Percentiles rank a stretch among this genome's conserved stretches.
Conservation (phyloP, 2,113 vertebrate genomes). For the Podocnemis expansa region DNA sequence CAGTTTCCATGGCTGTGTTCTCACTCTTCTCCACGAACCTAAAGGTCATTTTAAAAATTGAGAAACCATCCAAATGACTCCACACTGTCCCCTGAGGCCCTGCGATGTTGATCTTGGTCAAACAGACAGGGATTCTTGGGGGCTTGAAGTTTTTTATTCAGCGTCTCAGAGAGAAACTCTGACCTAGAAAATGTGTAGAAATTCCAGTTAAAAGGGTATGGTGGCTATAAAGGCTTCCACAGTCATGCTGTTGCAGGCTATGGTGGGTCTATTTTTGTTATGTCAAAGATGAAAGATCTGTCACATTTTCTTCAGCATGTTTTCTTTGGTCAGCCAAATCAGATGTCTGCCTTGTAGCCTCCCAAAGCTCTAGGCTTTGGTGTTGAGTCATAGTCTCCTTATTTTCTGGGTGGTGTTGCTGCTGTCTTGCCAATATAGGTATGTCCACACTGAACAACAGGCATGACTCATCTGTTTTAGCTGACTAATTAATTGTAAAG, state of each 20-base stretch:
- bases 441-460: neutral
- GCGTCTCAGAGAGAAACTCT: neutral
- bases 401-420: neutral
- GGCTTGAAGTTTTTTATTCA: neutral
- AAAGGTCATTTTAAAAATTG: neutral
- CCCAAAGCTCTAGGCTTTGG: neutral
- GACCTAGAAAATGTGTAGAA: too few species aligned
- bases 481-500: neutral
- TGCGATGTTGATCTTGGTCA: neutral
- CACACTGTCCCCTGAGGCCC: neutral
- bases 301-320: neutral
- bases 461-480: neutral
- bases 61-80: neutral
- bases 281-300: neutral
- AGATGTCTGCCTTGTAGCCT: neutral
- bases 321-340: neutral
- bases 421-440: accelerated
- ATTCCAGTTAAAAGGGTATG: neutral
- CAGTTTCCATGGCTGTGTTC: neutral
- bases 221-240: accelerated
- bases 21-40: neutral
- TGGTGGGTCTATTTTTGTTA: neutral
- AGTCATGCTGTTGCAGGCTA: neutral
- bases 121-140: too few species aligned
- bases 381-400: neutral